Conservation (phyloP, 2,888 invertebrate species). For the Eurois occulta region DNA sequence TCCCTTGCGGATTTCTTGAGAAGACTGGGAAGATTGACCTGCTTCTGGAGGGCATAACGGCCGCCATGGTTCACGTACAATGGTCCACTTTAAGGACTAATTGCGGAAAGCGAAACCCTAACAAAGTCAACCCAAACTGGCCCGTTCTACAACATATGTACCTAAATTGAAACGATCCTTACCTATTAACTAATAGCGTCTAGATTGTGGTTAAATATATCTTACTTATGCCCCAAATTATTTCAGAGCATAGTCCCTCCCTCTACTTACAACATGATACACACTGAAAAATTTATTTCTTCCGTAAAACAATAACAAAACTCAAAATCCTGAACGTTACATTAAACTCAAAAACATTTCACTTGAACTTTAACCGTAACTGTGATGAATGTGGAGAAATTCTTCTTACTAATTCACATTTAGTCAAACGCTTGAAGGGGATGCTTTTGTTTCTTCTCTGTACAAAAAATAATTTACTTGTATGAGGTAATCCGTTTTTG, state of each 20-base stretch:
- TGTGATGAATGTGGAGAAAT: slow-evolving; percentile 75
- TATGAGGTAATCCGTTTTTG: not conserved
- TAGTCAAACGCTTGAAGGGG: slow-evolving; percentile 66
- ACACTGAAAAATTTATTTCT: not conserved
- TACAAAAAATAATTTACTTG: not conserved
- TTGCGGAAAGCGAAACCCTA: too few species aligned
- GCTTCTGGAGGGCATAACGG: too few species aligned
- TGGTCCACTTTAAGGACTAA: too few species aligned
- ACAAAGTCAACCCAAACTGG: too few species aligned
- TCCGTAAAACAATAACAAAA: slow-evolving; percentile 21
- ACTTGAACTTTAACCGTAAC: slow-evolving; percentile 59
- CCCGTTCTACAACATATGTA: too few species aligned
- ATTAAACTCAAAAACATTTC: slow-evolving; percentile 58
- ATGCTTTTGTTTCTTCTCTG: not conserved
- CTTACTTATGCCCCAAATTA: not conserved
- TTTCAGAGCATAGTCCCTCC: not conserved
- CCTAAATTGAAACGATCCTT: too few species aligned
- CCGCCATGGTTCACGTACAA: too few species aligned
- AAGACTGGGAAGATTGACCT: too few species aligned
- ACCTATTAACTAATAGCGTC: too few species aligned
- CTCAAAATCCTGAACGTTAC: slow-evolving; percentile 38
- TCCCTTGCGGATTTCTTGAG: too few species aligned
- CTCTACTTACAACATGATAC: not conserved
- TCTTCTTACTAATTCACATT: slow-evolving; percentile 75
- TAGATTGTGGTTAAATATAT: not conserved